Evolutionary conservation across 2,113 vertebrate species (phyloP).

Genomic region (Lipotes vexillifer): DNA sequence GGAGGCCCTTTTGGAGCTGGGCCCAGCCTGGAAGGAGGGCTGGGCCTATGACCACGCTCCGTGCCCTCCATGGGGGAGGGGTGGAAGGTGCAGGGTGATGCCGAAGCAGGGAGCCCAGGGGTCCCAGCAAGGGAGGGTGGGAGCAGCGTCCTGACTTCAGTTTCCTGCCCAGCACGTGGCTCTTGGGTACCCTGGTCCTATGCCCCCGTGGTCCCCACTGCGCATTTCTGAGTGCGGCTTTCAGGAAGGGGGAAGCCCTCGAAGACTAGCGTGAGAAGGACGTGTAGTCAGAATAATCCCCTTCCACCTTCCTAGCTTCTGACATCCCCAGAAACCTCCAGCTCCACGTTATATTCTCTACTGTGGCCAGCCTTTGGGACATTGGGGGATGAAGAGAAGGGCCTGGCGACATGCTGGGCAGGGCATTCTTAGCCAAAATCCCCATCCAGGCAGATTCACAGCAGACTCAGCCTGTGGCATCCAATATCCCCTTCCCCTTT

Average conservation of each 20-base stretch:
- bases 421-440: not conserved
- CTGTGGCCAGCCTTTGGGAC: not conserved
- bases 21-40: not conserved
- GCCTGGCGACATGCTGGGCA: not conserved
- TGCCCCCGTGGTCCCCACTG: not conserved
- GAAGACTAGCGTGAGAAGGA: not conserved
- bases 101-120: too few species aligned
- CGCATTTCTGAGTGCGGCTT: not conserved
- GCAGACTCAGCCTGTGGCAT: not conserved
- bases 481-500: not conserved
- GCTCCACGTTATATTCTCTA: not conserved
- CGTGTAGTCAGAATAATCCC: not conserved
- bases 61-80: not conserved
- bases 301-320: not conserved
- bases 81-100: not conserved
- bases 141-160: not conserved
- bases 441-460: not conserved
- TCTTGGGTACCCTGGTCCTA: not conserved
- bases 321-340: not conserved
- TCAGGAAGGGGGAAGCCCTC: not conserved
- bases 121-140: not conserved
- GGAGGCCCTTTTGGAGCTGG: not conserved
- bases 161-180: not conserved
- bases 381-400: not conserved
- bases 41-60: accelerated